Evolutionary conservation across 2,888 invertebrate species (phyloP).

Genomic region (Eutolmus rufibarbis): DNA sequence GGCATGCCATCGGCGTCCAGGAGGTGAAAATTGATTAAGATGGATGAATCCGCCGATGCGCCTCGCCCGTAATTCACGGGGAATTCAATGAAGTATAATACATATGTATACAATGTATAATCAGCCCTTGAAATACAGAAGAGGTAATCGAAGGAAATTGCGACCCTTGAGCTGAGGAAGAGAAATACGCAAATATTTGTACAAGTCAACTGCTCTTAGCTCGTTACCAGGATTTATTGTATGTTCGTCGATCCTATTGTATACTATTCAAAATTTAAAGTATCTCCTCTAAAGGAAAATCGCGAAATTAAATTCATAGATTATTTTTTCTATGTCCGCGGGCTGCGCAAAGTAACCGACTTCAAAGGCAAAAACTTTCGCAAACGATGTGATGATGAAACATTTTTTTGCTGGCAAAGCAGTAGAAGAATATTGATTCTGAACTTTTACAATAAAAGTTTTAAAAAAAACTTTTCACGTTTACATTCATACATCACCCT

Average conservation of each 20-base stretch:
- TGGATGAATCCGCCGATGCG: neutral
- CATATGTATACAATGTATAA: neutral
- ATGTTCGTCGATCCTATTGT: neutral
- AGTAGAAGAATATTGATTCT: neutral
- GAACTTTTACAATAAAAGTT: neutral
- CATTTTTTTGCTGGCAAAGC: neutral
- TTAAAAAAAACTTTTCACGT: neutral
- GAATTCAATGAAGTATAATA: neutral
- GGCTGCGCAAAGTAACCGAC: neutral
- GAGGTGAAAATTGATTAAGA: neutral
- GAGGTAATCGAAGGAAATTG: neutral
- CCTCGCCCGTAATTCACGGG: neutral
- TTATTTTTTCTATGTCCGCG: neutral
- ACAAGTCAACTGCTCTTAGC: neutral
- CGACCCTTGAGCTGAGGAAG: neutral
- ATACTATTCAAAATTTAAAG: neutral
- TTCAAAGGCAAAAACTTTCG: neutral
- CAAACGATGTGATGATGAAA: neutral
- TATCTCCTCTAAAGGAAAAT: neutral
- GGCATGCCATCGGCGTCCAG: neutral
- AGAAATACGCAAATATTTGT: neutral
- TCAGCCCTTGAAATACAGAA: neutral
- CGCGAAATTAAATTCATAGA: neutral
- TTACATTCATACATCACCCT: neutral
- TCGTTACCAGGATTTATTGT: neutral